Percentiles rank a stretch among this genome's conserved stretches.
phyloP scores from a whole-genome alignment of 2,888 invertebrate genomes.

The Xylota sylvarum region DNA sequence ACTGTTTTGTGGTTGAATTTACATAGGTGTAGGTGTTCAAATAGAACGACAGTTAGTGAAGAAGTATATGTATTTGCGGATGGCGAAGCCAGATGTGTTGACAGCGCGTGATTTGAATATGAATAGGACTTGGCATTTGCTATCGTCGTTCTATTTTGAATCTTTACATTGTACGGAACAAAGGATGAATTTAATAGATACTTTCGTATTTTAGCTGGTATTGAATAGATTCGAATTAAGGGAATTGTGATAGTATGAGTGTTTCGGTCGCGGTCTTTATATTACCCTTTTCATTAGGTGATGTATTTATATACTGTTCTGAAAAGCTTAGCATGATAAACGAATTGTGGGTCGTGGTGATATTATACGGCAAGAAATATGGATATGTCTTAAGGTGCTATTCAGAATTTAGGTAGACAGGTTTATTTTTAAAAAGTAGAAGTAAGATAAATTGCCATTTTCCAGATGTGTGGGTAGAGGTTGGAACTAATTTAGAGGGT shows the following conservation, averaged over 20 bases:
- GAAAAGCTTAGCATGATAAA: too few species aligned
- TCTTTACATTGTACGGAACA: slow-evolving; percentile 1
- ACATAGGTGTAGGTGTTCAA: background rate
- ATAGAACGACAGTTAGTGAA: background rate
- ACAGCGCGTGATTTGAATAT: slow-evolving; percentile 51
- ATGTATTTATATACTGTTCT: too few species aligned
- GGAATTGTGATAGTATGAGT: background rate
- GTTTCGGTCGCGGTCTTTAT: background rate
- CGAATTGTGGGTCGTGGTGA: background rate
- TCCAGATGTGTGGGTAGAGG: too few species aligned
- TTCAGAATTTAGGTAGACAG: too few species aligned
- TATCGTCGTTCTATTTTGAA: slow-evolving; percentile 13
- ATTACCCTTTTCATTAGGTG: background rate
- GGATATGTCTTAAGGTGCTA: too few species aligned
- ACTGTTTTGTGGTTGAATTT: slow-evolving; percentile 15
- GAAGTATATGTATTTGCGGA: background rate
- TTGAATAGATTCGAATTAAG: slow-evolving; percentile 10
- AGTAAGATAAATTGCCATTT: too few species aligned
- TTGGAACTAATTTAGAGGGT: too few species aligned
- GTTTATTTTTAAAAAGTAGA: too few species aligned
- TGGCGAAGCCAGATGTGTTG: background rate
- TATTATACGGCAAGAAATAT: too few species aligned
- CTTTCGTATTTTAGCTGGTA: background rate
- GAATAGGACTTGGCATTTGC: slow-evolving; percentile 9
- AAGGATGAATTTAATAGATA: slow-evolving; percentile 18